Evolutionary conservation across 2,113 vertebrate species (phyloP), one percentile per base, ranked within the genome.

Genomic region (Castor canadensis): DNA sequence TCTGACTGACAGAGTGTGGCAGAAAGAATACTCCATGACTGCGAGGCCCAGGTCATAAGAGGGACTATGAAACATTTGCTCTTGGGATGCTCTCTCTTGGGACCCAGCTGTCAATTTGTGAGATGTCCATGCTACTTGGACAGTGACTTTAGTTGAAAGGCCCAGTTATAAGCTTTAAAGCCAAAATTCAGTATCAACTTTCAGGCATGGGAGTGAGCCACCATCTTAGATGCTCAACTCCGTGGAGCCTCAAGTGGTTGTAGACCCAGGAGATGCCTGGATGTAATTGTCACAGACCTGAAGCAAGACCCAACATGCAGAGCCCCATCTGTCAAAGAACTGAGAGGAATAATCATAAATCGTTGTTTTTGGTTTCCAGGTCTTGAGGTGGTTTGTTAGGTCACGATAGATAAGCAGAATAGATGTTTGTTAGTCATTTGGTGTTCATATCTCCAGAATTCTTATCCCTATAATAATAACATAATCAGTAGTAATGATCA

Each of bases 401-500:
- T 22, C 86, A 15, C 30, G 52, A 12, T 32, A 75, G 38, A 8
- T 83, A 87, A 81, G 0, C 24, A 66, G 72, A 40, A 40, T 35
- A 85, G 66, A 76, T n/a, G 11, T 89, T 47, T 62, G 30, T 5
- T 49, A 81, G 17, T 6, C 16, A 17, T 30, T 80, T 47, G 86
- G 45, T 56, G 20, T 54, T 45, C 58, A 6, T 54, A 12, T 22
- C 54, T 67, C 47, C 24, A 62, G 69, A 62, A 73, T 69, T 8
- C 47, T 83, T 83, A 13, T 72, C 56, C 47, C 54, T 62, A 35
- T 5, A 45, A 75, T 47, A 62, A 79, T 87, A 75, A 47, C 56
- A 71, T n/a, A 87, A 92, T 80, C 71, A 72, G 16, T 71, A 87
- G 54, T 64, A 91, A 75, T 6, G 26, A 89, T 40, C 32, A 38